Percentiles rank a stretch among this genome's conserved stretches.
These are phyloP conservation scores for Microchirus variegatus DNA, from an alignment of 2,797 vertebrate species.

Conservation along the genomic window DNA sequence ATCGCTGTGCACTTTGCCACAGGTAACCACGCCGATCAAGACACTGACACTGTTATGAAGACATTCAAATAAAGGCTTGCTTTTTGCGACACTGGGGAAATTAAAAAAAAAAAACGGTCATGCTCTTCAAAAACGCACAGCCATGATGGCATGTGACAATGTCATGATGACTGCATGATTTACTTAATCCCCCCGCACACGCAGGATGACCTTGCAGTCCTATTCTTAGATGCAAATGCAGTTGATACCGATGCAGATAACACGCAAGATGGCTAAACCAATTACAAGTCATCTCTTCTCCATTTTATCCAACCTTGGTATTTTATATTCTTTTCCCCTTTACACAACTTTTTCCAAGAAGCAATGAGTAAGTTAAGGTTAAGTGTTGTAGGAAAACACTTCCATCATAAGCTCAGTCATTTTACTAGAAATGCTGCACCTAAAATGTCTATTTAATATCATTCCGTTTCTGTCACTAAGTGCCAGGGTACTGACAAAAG, in stretches of 20 bases:
- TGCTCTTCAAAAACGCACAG: not conserved
- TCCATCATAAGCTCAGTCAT: conserved; percentile 21
- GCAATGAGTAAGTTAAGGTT: not conserved
- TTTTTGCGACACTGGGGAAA: not conserved
- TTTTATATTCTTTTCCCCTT: not conserved
- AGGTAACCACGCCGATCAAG: no score
- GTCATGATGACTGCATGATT: conserved; percentile 25
- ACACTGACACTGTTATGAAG: no score
- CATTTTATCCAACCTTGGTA: not conserved
- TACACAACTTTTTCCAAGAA: conserved; percentile 19
- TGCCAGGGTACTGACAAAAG: conserved; percentile 2
- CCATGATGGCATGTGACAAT: not conserved
- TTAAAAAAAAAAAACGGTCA: not conserved
- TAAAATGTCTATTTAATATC: conserved; percentile 21
- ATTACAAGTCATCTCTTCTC: conserved; percentile 26
- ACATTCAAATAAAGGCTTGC: not conserved
- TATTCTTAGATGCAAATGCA: conserved; percentile 33
- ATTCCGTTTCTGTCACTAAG: conserved; percentile 4
- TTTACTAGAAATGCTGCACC: conserved; percentile 32
- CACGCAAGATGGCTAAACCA: conserved; percentile 25
- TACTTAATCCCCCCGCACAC: conserved; percentile 16
- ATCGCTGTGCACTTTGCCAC: no score
- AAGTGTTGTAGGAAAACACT: conserved; percentile 27
- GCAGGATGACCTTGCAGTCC: conserved; percentile 17
- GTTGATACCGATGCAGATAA: conserved; percentile 8